phyloP scores from a whole-genome alignment of 2,797 vertebrate genomes.

The Naso thynnoides region DNA sequence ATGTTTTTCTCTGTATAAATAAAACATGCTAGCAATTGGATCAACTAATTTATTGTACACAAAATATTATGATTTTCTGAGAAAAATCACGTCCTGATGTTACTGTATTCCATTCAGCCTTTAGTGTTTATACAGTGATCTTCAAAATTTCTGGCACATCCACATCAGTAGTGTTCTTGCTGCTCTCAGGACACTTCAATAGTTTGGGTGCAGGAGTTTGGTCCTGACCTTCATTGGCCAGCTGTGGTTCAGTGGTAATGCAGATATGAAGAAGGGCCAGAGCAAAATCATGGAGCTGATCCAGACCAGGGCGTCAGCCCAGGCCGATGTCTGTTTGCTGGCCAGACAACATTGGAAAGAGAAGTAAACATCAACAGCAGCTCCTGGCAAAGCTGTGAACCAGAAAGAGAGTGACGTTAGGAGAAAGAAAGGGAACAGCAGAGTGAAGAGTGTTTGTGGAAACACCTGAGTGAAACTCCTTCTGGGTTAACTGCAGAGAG shows the following conservation, averaged over 20 bases:
- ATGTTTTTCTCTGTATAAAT: conserved; percentile 24
- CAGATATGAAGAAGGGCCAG: conserved; percentile 51
- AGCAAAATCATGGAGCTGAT: conserved; percentile 53
- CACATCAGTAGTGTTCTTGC: conserved; percentile 12
- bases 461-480: conserved; percentile 40
- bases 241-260: conserved; percentile 70
- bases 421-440: not conserved
- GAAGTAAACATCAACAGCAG: conserved; percentile 63
- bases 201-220: conserved; percentile 45
- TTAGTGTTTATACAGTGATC: conserved; percentile 25
- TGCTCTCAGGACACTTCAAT: conserved; percentile 43
- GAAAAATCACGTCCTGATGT: conserved; percentile 32
- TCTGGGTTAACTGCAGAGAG: conserved; percentile 29
- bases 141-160: conserved; percentile 16
- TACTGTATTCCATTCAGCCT: not conserved
- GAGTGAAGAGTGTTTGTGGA: conserved; percentile 31
- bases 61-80: conserved; percentile 22
- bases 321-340: conserved; percentile 66
- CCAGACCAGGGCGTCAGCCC: conserved; percentile 31
- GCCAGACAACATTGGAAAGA: conserved; percentile 58
- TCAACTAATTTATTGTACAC: not conserved
- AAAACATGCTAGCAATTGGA: conserved; percentile 11
- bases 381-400: conserved; percentile 43
- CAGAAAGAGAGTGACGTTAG: conserved; percentile 17
- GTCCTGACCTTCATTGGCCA: conserved; percentile 73